These are phyloP conservation scores for Pristionchus fissidentatus DNA, from an alignment of 2,888 invertebrate species.

Conservation along the genomic window DNA sequence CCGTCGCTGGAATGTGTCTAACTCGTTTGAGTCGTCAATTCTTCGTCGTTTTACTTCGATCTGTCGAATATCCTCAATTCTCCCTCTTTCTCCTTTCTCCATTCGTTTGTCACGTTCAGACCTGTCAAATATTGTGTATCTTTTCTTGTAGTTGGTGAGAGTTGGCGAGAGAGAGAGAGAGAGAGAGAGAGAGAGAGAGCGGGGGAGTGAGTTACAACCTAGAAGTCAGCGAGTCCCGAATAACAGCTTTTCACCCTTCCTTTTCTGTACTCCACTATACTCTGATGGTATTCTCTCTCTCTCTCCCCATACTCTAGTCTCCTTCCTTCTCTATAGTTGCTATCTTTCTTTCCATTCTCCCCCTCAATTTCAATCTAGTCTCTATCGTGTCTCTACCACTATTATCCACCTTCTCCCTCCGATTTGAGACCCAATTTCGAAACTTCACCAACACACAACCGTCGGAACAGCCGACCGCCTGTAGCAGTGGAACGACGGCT, in stretches of 20 bases:
- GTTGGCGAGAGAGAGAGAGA: neutral
- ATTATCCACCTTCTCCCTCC: neutral
- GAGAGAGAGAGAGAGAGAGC: neutral
- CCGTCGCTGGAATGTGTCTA: too few species aligned
- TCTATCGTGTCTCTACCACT: neutral
- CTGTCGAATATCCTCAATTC: neutral
- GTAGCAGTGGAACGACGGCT: neutral
- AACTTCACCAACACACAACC: neutral
- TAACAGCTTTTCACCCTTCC: too few species aligned
- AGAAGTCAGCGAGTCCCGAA: neutral
- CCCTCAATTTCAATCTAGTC: constrained; percentile 9
- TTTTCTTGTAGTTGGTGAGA: neutral
- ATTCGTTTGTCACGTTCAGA: neutral
- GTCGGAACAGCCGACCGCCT: neutral
- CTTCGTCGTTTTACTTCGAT: too few species aligned
- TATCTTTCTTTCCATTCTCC: neutral
- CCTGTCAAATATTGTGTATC: neutral
- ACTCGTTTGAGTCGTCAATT: too few species aligned
- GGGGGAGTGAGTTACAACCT: neutral
- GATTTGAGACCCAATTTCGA: neutral
- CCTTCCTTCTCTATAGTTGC: neutral
- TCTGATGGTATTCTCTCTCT: too few species aligned
- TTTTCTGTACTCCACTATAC: too few species aligned
- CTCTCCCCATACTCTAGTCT: neutral
- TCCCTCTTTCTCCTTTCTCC: too few species aligned